A percentile compares a stretch with the other conserved stretches of the same genome.
Evolutionary conservation across 2,888 invertebrate genomes (phyloP).

Genomic region (Pocota personata): DNA sequence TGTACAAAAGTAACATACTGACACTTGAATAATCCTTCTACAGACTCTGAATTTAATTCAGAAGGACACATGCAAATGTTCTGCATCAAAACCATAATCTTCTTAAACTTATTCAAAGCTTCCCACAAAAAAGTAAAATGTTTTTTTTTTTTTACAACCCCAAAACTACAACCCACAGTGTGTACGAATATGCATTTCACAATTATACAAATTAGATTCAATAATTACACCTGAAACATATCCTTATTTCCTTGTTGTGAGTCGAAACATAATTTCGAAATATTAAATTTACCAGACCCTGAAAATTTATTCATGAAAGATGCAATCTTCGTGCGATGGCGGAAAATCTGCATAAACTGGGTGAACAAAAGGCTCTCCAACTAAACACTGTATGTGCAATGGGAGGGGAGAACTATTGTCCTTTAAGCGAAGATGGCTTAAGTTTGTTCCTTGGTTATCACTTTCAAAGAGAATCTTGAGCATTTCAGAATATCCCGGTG

Average conservation of each 20-base stretch:
- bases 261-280: slow-evolving; percentile 72
- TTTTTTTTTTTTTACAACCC: background rate
- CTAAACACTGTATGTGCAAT: slow-evolving; percentile 11
- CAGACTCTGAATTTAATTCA: too few relatives aligned
- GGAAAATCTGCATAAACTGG: slow-evolving; percentile 73
- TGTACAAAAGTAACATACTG: too few relatives aligned
- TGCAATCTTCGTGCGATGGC: slow-evolving; percentile 72
- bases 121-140: background rate
- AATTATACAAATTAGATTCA: slow-evolving; percentile 74
- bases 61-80: background rate
- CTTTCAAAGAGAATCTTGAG: slow-evolving; percentile 66
- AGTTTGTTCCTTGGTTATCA: slow-evolving; percentile 59
- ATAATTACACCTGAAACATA: slow-evolving; percentile 74
- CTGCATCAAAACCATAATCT: too few relatives aligned
- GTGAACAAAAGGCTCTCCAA: slow-evolving; percentile 59
- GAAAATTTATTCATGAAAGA: slow-evolving; percentile 74
- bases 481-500: slow-evolving; percentile 43
- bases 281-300: slow-evolving; percentile 68
- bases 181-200: slow-evolving; percentile 31
- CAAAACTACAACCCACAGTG: slow-evolving; percentile 7
- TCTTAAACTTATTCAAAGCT: too few relatives aligned
- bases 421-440: slow-evolving; percentile 41
- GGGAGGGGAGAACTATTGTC: slow-evolving; percentile 26
- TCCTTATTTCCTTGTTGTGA: slow-evolving; percentile 74
- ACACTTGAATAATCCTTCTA: too few relatives aligned